These are phyloP conservation scores for Glyphotaelius pellucidus DNA, from an alignment of 2,888 invertebrate genomes.

Conservation along the genomic window DNA sequence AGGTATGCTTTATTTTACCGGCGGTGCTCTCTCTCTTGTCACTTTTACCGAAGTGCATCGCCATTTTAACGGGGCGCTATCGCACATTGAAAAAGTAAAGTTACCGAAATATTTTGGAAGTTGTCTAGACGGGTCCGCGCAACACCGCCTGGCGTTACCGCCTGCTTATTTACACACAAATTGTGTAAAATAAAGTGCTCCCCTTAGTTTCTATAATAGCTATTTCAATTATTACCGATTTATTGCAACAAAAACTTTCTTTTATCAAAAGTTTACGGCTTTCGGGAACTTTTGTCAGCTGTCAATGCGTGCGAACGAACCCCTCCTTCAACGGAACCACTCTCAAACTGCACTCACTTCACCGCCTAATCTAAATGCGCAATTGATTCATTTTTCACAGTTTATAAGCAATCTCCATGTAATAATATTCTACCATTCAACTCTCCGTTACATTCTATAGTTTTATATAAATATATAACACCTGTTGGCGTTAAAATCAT, in stretches of 20 bases:
- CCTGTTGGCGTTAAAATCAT: conserved; percentile 16
- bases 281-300: conserved; percentile 39
- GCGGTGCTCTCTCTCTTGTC: conserved; percentile 15
- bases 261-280: conserved; percentile 8
- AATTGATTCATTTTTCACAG: neutral
- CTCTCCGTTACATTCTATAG: neutral
- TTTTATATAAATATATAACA: conserved; percentile 16
- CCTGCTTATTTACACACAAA: neutral
- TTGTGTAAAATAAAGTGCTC: neutral
- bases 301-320: conserved; percentile 6
- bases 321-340: neutral
- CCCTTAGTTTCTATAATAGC: neutral
- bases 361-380: neutral
- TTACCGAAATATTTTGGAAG: conserved; percentile 42
- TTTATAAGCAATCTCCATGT: neutral
- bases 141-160: conserved; percentile 9
- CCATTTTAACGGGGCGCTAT: conserved; percentile 46
- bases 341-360: neutral
- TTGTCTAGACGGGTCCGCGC: conserved; percentile 29
- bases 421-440: neutral
- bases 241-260: conserved; percentile 20
- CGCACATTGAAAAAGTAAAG: conserved; percentile 34
- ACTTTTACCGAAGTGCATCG: conserved; percentile 33
- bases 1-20: conserved; percentile 42
- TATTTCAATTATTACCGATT: neutral